Evolutionary conservation across 2,888 invertebrate genomes (phyloP).

Genomic region (Drosophila anceps): DNA sequence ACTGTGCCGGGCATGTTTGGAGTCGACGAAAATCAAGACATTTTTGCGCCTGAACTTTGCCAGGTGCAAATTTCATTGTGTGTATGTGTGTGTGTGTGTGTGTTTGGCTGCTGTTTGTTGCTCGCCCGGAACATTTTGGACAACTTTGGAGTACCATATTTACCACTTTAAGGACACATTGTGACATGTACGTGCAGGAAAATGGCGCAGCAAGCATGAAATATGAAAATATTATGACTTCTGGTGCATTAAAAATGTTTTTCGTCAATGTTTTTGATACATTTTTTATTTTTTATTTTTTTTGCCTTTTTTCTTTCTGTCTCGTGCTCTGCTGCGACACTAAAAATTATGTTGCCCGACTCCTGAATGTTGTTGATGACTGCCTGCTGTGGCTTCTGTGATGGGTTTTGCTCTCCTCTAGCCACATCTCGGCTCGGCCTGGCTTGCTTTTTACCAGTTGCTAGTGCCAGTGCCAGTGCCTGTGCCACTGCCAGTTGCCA

Average conservation of each 20-base stretch:
- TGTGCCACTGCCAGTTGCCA: slow-evolving; percentile 31
- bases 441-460: slow-evolving; percentile 22
- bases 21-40: slow-evolving; percentile 68
- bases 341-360: slow-evolving; percentile 55
- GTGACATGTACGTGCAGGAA: slow-evolving; percentile 47
- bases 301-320: slow-evolving; percentile 9
- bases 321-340: slow-evolving; percentile 24
- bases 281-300: slow-evolving; percentile 4
- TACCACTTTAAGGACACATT: slow-evolving; percentile 63
- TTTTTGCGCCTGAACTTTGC: slow-evolving; percentile 55
- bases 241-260: slow-evolving; percentile 70
- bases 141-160: slow-evolving; percentile 44
- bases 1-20: slow-evolving; percentile 57
- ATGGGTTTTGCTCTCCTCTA: slow-evolving; percentile 12
- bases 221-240: slow-evolving; percentile 76
- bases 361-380: slow-evolving; percentile 49
- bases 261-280: slow-evolving; percentile 33
- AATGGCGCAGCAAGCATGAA: slow-evolving; percentile 51
- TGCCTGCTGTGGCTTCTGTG: slow-evolving; percentile 46
- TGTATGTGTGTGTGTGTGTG: slow-evolving; percentile 25
- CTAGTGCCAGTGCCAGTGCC: slow-evolving; percentile 5
- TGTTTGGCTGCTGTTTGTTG: slow-evolving; percentile 38
- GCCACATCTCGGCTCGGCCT: slow-evolving; percentile 2
- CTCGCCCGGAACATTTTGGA: slow-evolving; percentile 26
- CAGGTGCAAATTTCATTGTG: slow-evolving; percentile 27